Base-by-base conservation (phyloP, 2,797 vertebrate species). In the Mormyrus proboscirostris region DNA sequence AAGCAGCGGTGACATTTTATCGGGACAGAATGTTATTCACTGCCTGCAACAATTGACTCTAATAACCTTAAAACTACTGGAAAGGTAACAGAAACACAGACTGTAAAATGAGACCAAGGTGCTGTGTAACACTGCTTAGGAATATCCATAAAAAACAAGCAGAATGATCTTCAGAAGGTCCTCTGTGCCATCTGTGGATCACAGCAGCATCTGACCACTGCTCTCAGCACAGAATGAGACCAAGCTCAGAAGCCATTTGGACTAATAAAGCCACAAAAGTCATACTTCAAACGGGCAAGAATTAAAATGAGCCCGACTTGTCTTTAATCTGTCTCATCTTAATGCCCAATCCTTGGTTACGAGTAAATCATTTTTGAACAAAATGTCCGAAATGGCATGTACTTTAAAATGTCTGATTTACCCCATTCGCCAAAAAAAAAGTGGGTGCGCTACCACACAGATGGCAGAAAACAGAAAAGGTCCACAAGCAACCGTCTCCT, bases 161-260 rank as follows among this genome's bases (percentile, higher is more conserved):
- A 69, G 65, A 12, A 82, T 47, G 76, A 84, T 84, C 82, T 84
- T 50, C 5, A 84, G 82, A 84, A 84, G 82, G n/a, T 84, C 41
- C 41, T 84, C 47, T 49, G 82, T 84, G 41, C 41, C 44, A 49
- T 49, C 82, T 79, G 73, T 41, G 73, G 73, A n/a, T 79, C 73
- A 79, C 73, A 79, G 38, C 38, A 79, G 16, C 33, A 38, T 79
- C 73, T 79, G 38, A 79, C 73, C 73, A 79, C 14, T 41, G 73
- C 38, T 41, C 33, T 79, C 73, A 79, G 38, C n/a, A 12, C 44
- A 51, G 8, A 85, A 22, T 9, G 82, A 51, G 49, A 49, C 50
- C 44, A 50, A 25, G 47, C 44, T 47, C 82, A n/a, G n/a, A 49
- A 85, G 49, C 44, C 82, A 51, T 86, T 86, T 55, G 29, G 55